Evolutionary conservation across 2,888 invertebrate genomes (phyloP), one percentile per base, ranked within the genome.

Genomic region (Tineola bisselliella): DNA sequence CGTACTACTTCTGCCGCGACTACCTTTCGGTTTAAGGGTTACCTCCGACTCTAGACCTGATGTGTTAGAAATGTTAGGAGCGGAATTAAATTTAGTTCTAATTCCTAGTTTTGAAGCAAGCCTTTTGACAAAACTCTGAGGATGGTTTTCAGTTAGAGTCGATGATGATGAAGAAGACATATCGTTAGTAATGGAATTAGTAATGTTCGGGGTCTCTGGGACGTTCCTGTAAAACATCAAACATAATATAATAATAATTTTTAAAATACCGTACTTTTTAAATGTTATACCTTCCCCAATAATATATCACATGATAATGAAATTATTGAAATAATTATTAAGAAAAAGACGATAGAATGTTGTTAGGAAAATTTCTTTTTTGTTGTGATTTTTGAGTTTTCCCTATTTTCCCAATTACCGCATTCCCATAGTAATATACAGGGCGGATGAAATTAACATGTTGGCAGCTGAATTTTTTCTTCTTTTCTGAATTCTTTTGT

Each of bases 101-200:
- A 87, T 73, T 74, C 88, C 84, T 74, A 87, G 82, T 74, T 86
- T 87, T 38, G 87, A 84, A 77, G 88, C 87, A 79, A 88, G 81
- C 81, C 83, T 84, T 81, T 84, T 81, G 63, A 86, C 87, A 73
- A 87, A 86, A 79, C 82, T 86, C 71, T 81, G 82, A 68, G 80
- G 74, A 69, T 81, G 77, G 69, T 68, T 76, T 73, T 84, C 84
- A 68, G 79, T 84, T 79, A 86, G 66, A 68, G 77, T 76, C 66
- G 84, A 84, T 74, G 84, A 77, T 69, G 84, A 80, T 74, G 82
- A 77, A 71, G 77, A 74, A 73, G 79, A 68, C 66, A 77, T 76
- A n/a, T 61, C 17, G 83, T 84, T 79, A 71, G 81, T 74, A 72
- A 73, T 76, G 73, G 72, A 73, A 75, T 86, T 84, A 82, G 75